These are phyloP conservation scores for Oedothorax gibbosus DNA, from an alignment of 1,140 invertebrate genomes.

Conservation along the genomic window DNA sequence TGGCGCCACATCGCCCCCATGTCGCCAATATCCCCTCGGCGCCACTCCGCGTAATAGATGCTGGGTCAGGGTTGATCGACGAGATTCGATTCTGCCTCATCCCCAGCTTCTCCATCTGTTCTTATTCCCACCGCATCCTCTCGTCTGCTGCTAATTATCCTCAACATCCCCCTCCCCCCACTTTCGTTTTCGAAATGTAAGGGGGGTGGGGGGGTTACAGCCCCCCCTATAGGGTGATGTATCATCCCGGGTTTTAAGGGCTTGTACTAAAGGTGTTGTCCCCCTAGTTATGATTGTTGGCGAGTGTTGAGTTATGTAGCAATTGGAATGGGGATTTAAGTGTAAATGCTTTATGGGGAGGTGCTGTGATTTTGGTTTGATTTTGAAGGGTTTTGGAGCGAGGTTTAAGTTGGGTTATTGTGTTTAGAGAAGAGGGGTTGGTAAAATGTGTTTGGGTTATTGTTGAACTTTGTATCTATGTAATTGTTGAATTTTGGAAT, in stretches of 20 bases:
- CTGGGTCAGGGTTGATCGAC: conserved; percentile 57
- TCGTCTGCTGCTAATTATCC: conserved; percentile 55
- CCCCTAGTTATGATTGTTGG: too few species aligned
- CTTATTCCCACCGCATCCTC: conserved; percentile 45
- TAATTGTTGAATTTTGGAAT: too few species aligned
- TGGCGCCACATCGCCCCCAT: conserved; percentile 4
- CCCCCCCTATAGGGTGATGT: conserved; percentile 49
- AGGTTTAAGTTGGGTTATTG: too few species aligned
- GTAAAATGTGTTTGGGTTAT: too few species aligned
- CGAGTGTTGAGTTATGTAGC: too few species aligned
- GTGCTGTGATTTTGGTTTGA: too few species aligned
- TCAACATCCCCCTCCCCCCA: conserved; percentile 4
- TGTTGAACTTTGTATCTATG: too few species aligned
- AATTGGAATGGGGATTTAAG: too few species aligned
- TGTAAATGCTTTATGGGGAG: too few species aligned
- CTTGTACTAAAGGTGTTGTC: too few species aligned
- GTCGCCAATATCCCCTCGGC: conserved; percentile 18
- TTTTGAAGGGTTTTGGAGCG: too few species aligned
- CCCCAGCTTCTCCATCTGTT: conserved; percentile 37
- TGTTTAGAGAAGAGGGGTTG: too few species aligned
- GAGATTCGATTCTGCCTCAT: conserved; percentile 57
- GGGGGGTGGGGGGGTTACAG: conserved; percentile 10
- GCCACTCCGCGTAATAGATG: conserved; percentile 48
- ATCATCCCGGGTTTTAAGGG: conserved; percentile 6
- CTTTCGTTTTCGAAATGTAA: conserved; percentile 11